Base-by-base conservation (phyloP, 2,888 invertebrate species). In the Tinea semifulvella region DNA sequence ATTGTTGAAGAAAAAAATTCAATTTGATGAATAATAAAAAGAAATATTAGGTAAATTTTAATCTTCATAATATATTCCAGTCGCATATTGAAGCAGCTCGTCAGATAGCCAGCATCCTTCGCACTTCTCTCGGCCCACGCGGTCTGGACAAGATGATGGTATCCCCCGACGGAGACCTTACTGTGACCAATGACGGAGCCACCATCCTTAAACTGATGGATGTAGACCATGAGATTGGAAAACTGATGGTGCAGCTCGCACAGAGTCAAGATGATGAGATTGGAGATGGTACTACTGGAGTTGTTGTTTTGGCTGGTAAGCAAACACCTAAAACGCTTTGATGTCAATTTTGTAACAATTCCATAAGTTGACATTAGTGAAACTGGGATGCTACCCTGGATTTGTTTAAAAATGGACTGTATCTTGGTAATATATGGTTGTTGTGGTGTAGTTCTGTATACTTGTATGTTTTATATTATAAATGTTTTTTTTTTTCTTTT, bases 241-340 rank as follows among this genome's bases (percentile, higher is more conserved):
- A 98, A 69, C 82, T 99, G 42, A 89, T 99, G 88, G 99, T 99
- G 17, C 96, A 99, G 67, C 74, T 99, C 47, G 96, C 97, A 18
- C 97, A 98, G 72, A 97, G 98, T 46, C 99, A 99, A 72, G 99
- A 99, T 68, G 97, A 98, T 80, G 99, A 99, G 83, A 98, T 99
- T 58, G 98, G 98, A 27, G 99, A 99, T 81, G 99, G 99, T 40
- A 99, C 99, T 1, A 99, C 99, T 6, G 98, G 98, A 8, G 99
- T 99, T 53, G 98, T 99, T 13, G 89, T 89, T 0, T 63, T 89
- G 47, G 89, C 89, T 51, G 89, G 86, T 62, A 49, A 54, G 63
- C n/a, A n/a, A n/a, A n/a, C n/a, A n/a, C n/a, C n/a, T n/a, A n/a
- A n/a, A n/a, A n/a, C n/a, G n/a, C n/a, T n/a, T n/a, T n/a, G n/a